phyloP scores from a whole-genome alignment of 2,888 invertebrate species.

The Nemoura dubitans region DNA sequence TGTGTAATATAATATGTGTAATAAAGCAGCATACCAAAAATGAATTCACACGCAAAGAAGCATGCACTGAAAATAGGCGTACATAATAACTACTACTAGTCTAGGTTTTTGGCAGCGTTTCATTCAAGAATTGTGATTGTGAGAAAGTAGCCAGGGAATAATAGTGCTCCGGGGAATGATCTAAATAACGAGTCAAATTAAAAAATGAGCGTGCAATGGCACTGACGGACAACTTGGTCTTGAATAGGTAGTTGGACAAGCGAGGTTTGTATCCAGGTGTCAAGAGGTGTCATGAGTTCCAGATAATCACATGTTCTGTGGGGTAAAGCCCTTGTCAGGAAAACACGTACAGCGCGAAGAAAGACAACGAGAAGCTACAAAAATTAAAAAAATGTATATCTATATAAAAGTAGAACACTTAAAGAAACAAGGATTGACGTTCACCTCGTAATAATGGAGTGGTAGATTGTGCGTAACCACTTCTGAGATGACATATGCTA shows the following conservation, averaged over 20 bases:
- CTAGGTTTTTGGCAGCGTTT: not conserved
- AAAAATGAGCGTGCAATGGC: not conserved
- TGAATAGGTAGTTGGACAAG: too few relatives aligned
- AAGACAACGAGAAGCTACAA: too few relatives aligned
- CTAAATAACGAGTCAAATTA: not conserved
- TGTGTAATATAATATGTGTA: not conserved
- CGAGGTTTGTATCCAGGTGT: too few relatives aligned
- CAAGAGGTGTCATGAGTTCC: too few relatives aligned
- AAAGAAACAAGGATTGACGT: not conserved
- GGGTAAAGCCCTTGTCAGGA: too few relatives aligned
- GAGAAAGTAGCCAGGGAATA: not conserved
- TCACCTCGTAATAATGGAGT: constrained; percentile 86
- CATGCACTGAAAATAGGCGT: not conserved
- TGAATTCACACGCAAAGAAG: not conserved
- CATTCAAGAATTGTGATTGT: not conserved
- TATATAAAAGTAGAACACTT: not conserved
- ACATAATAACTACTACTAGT: not conserved
- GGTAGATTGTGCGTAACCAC: constrained; percentile 92
- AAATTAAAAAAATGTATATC: too few relatives aligned
- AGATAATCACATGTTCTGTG: too few relatives aligned
- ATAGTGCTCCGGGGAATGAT: not conserved
- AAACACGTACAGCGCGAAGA: too few relatives aligned
- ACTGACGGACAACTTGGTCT: too few relatives aligned
- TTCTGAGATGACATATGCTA: constrained; percentile 94
- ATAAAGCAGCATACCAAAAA: not conserved